A percentile compares a stretch with the other conserved stretches of the same genome.
These are phyloP conservation scores for Bombus confusus DNA, from an alignment of 1,140 invertebrate genomes.

Conservation along the genomic window DNA sequence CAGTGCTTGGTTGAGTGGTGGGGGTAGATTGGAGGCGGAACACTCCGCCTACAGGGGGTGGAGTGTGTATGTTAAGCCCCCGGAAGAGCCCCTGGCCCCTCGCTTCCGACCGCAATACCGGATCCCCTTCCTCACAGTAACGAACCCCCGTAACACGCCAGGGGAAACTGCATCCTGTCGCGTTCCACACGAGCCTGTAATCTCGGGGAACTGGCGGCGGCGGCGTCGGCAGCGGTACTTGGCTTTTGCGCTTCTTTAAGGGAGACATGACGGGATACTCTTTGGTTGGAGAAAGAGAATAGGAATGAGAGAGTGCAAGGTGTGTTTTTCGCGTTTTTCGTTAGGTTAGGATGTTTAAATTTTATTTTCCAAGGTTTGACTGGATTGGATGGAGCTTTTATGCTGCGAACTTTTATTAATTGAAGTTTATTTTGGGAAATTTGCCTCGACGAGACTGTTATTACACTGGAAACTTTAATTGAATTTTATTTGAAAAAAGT, in stretches of 20 bases:
- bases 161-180: conserved; percentile 23
- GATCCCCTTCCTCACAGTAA: conserved; percentile 11
- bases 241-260: neutral
- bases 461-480: too few species aligned
- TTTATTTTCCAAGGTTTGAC: too few species aligned
- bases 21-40: conserved; percentile 67
- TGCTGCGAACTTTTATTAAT: too few species aligned
- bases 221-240: neutral
- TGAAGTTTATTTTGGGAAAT: too few species aligned
- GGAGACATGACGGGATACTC: neutral
- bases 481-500: too few species aligned
- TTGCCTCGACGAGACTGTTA: too few species aligned
- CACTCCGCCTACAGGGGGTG: conserved; percentile 75
- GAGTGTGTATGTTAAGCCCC: conserved; percentile 73
- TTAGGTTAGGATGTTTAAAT: too few species aligned
- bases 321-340: too few species aligned
- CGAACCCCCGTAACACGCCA: conserved; percentile 27
- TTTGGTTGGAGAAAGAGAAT: neutral
- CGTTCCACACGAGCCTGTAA: conserved; percentile 38
- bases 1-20: conserved; percentile 68
- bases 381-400: too few species aligned
- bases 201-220: neutral
- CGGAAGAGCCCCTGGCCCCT: conserved; percentile 58
- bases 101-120: conserved; percentile 37
- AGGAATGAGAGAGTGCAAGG: too few species aligned